A percentile compares a stretch with the other conserved stretches of the same genome.
phyloP scores from a whole-genome alignment of 2,797 vertebrate genomes.

The Spheniscus humboldti region DNA sequence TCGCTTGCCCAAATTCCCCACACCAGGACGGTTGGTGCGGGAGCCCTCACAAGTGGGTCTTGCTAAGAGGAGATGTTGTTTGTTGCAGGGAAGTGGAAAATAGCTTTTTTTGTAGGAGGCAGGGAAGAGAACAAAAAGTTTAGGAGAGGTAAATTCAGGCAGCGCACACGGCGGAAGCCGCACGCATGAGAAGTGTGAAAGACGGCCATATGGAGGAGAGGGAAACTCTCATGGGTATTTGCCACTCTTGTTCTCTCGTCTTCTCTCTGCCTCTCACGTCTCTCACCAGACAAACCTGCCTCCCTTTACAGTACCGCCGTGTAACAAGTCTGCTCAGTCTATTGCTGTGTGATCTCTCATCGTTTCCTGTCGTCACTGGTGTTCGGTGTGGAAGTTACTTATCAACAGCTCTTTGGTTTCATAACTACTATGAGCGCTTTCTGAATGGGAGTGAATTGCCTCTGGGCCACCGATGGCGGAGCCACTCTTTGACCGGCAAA shows the following conservation, averaged over 20 bases:
- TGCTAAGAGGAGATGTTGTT: background rate
- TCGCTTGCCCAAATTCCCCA: background rate
- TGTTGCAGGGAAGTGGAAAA: background rate
- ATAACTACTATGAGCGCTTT: background rate
- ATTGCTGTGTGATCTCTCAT: background rate
- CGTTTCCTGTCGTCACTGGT: background rate
- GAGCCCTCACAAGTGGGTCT: background rate
- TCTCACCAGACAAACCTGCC: background rate
- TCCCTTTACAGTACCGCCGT: background rate
- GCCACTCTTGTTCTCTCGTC: background rate
- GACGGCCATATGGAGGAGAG: constrained; percentile 39
- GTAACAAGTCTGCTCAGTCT: background rate
- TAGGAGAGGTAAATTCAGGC: constrained; percentile 29
- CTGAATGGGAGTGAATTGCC: background rate
- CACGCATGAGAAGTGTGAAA: background rate
- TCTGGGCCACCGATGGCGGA: background rate
- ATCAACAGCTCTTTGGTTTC: constrained; percentile 35
- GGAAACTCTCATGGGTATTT: background rate
- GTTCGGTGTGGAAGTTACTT: background rate
- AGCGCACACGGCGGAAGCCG: background rate
- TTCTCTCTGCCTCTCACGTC: constrained; percentile 9
- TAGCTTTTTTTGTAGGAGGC: background rate
- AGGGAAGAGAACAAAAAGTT: constrained; percentile 33
- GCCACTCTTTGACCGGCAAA: background rate
- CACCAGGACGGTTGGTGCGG: background rate